Base-by-base conservation (phyloP, 2,113 vertebrate species). In the Stomatorhinus ivindoensis region DNA sequence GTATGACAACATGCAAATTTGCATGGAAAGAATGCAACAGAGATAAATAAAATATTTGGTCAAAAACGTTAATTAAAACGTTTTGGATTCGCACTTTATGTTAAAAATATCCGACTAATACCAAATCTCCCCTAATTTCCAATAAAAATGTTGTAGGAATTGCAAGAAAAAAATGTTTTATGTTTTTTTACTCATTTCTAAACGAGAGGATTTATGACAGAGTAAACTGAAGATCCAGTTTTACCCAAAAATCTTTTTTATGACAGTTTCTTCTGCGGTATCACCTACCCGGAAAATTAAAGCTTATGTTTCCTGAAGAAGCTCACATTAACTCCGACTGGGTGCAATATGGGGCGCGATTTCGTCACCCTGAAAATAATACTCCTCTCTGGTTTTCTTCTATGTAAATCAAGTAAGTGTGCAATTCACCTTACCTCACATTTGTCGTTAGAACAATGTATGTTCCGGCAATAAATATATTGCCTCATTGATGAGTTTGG, bases 321-420 rank as follows among this genome's bases (percentile, higher is more conserved):
- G 91, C 39, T 46, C 39, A 27, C 88, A 91, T 89, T 89, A 86
- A 89, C 76, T 8, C 1, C 6, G 15, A 2, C 35, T 44, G 7
- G 51, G 24, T 84, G 19, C 17, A 80, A 92, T 88, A 96, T 96
- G 96, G 93, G 91, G 89, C 84, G 87, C 53, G 51, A 61, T 51
- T 46, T 13, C 88, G 89, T 86, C 93, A 94, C 93, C 91, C 91
- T 85, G 73, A 89, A 93, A 91, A 91, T 89, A 5, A 89, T 93
- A 58, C n/a, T 93, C 11, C 58, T 95, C 90, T 93, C 89, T 61
- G 89, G 82, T 50, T 90, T 95, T 6, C 91, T 96, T 89, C 53
- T 95, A 17, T 93, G 87, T 90, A 89, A 90, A n/a, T 90, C 94
- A 91, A 94, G 95, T 96, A 91, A 93, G 93, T 86, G 46, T 31